These are phyloP conservation scores for Sympetrum striolatum DNA, from an alignment of 2,888 invertebrate species.

Conservation along the genomic window DNA sequence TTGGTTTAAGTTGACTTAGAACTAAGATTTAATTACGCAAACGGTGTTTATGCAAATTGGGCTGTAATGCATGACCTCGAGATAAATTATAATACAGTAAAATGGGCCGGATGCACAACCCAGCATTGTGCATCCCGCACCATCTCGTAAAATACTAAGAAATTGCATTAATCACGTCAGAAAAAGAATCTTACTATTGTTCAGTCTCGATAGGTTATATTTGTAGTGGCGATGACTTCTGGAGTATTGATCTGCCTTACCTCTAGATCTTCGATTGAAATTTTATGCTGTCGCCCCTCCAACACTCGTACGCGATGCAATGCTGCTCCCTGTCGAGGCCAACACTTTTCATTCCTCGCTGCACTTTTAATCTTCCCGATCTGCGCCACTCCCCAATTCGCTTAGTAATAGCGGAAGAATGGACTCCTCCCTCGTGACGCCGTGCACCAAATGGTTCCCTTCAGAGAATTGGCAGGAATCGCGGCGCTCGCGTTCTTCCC, in stretches of 20 bases:
- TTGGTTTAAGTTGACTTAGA: too few relatives aligned
- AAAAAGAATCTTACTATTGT: too few relatives aligned
- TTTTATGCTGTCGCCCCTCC: not conserved
- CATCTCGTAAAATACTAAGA: too few relatives aligned
- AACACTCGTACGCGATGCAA: not conserved
- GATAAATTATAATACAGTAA: too few relatives aligned
- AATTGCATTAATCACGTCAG: too few relatives aligned
- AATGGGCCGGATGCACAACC: too few relatives aligned
- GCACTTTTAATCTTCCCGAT: not conserved
- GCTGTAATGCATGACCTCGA: too few relatives aligned
- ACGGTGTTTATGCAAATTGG: too few relatives aligned
- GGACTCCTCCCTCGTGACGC: not conserved
- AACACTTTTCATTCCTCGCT: not conserved
- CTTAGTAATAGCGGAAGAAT: not conserved
- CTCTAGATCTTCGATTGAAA: not conserved
- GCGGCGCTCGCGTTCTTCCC: not conserved
- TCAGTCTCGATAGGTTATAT: too few relatives aligned
- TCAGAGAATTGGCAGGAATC: not conserved
- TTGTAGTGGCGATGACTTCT: not conserved
- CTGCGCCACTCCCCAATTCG: not conserved
- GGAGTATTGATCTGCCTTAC: not conserved
- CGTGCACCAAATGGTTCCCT: not conserved
- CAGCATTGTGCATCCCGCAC: too few relatives aligned
- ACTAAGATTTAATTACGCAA: too few relatives aligned
- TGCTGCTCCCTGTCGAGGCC: not conserved